A percentile compares a stretch with the other conserved stretches of the same genome.
These are phyloP conservation scores for Pseudomyrmex sp. DNA, from an alignment of 1,140 invertebrate genomes.

Conservation along the genomic window DNA sequence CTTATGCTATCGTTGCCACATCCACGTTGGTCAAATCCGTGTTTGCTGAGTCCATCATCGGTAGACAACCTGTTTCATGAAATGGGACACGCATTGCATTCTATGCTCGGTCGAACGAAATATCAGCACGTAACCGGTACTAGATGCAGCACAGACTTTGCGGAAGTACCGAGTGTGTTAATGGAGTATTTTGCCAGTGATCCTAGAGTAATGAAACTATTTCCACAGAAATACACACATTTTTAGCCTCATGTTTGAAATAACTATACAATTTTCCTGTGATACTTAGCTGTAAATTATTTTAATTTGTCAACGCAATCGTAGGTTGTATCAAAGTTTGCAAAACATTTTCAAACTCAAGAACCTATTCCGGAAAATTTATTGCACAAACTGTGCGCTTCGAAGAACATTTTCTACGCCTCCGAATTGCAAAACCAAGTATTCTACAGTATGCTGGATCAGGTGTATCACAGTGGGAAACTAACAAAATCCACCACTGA, in stretches of 20 bases:
- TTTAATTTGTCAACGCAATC: conserved; percentile 15
- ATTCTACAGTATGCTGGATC: conserved; percentile 90
- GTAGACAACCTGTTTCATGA: conserved; percentile 99
- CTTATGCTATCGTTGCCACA: conserved; percentile 95
- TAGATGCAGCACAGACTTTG: conserved; percentile 98
- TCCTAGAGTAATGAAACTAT: conserved; percentile 88
- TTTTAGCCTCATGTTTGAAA: neutral
- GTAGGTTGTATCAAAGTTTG: conserved; percentile 94
- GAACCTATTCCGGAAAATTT: conserved; percentile 92
- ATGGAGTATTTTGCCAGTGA: conserved; percentile 99
- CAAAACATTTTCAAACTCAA: conserved; percentile 95
- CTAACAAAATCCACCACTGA: conserved; percentile 89
- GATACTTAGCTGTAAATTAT: conserved; percentile 1
- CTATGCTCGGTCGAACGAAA: conserved; percentile 97
- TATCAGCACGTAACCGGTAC: conserved; percentile 99
- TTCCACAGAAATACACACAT: too few relatives aligned
- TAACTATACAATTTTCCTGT: conserved; percentile 21
- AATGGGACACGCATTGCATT: conserved; percentile 99
- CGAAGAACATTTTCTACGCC: conserved; percentile 94
- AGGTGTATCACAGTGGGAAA: conserved; percentile 92
- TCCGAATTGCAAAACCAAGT: conserved; percentile 97
- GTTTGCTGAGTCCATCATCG: conserved; percentile 92
- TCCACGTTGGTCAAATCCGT: conserved; percentile 91
- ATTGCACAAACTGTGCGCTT: conserved; percentile 91
- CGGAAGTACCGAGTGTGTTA: conserved; percentile 98